Percentiles rank a stretch among this genome's conserved stretches.
phyloP scores from a whole-genome alignment of 1,140 invertebrate genomes.

The Lethrus apterus region DNA sequence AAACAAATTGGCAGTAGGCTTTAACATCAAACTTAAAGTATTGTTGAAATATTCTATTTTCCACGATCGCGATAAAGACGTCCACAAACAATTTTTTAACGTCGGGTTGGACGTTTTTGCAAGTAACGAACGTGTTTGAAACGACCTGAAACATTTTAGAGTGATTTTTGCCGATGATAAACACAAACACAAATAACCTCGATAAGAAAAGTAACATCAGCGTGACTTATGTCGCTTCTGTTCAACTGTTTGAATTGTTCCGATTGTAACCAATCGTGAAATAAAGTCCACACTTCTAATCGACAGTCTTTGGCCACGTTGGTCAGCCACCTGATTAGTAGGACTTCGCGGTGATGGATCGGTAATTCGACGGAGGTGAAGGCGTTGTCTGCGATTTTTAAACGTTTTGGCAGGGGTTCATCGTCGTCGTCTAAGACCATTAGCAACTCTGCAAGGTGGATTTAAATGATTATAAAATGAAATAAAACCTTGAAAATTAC shows the following conservation, averaged over 20 bases:
- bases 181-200: no score
- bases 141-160: no score
- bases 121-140: no score
- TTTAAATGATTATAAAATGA: constrained; percentile 9
- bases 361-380: constrained; percentile 25
- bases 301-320: constrained; percentile 7
- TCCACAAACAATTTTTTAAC: no score
- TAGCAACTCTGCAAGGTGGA: constrained; percentile 25
- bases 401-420: constrained; percentile 29
- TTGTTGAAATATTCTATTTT: constrained; percentile 23
- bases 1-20: constrained; percentile 24
- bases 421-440: constrained; percentile 22
- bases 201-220: constrained; percentile 11
- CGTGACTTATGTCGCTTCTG: constrained; percentile 24
- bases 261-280: constrained; percentile 24
- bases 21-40: constrained; percentile 29
- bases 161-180: no score
- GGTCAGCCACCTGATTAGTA: constrained; percentile 28
- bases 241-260: constrained; percentile 22
- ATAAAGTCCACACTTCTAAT: constrained; percentile 16
- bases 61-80: constrained; percentile 15
- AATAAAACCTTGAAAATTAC: constrained; percentile 7
- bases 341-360: constrained; percentile 22
- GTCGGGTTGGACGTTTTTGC: no score
- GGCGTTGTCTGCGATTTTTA: constrained; percentile 31